These are phyloP conservation scores for Pogonus chalceus DNA, from an alignment of 1,140 invertebrate species.

Conservation along the genomic window DNA sequence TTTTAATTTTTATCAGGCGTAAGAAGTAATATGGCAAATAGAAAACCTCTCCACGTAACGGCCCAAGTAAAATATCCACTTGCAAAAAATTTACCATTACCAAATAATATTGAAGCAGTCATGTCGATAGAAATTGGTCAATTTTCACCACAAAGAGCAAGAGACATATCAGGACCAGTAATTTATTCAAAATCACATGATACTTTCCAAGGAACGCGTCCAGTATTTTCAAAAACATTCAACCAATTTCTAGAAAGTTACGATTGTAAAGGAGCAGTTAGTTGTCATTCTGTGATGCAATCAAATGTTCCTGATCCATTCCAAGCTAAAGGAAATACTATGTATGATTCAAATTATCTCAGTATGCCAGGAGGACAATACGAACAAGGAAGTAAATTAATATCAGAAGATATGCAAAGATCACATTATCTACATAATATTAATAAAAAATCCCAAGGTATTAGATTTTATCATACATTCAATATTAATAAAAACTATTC, in stretches of 20 bases:
- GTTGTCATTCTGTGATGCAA: constrained; percentile 59
- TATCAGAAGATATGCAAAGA: constrained; percentile 52
- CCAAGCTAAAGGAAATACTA: constrained; percentile 37
- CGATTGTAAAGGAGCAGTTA: constrained; percentile 55
- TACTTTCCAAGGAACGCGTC: constrained; percentile 21
- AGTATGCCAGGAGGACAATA: constrained; percentile 65
- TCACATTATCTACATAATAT: constrained; percentile 42
- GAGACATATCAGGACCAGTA: constrained; percentile 49
- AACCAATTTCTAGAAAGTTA: constrained; percentile 54
- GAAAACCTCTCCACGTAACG: constrained; percentile 21
- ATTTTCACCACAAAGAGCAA: constrained; percentile 48
- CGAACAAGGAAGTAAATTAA: constrained; percentile 55
- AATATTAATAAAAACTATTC: not conserved
- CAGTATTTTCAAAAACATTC: constrained; percentile 31
- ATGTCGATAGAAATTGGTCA: constrained; percentile 42
- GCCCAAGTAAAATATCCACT: constrained; percentile 28
- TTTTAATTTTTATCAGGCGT: not conserved
- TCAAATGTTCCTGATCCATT: constrained; percentile 63
- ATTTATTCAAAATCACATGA: constrained; percentile 36
- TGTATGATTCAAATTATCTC: constrained; percentile 44
- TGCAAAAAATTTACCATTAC: constrained; percentile 33
- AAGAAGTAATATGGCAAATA: not conserved
- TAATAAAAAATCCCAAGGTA: not conserved
- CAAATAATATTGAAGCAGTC: constrained; percentile 45
- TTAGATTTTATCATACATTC: not conserved